A percentile compares a stretch with the other conserved stretches of the same genome.
These are phyloP conservation scores for Micropterix aruncella DNA, from an alignment of 2,888 invertebrate species.

Conservation along the genomic window DNA sequence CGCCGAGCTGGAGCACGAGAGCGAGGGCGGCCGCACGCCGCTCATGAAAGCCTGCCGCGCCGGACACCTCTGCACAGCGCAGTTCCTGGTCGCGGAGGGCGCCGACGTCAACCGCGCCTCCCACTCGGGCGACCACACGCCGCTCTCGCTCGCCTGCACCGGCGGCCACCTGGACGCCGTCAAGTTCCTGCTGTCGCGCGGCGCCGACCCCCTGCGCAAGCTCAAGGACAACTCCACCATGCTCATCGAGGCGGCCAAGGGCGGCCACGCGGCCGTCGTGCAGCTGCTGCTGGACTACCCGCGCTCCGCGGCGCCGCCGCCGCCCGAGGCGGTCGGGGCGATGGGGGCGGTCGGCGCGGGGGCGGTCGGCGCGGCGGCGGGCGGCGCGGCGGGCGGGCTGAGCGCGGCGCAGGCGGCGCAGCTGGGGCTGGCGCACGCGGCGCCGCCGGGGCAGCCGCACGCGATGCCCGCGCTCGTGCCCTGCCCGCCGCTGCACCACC, in stretches of 20 bases:
- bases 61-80: constrained; percentile 91
- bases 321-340: constrained; percentile 24
- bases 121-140: constrained; percentile 79
- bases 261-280: constrained; percentile 92
- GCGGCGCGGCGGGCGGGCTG: constrained; percentile 18
- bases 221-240: constrained; percentile 97
- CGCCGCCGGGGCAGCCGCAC: constrained; percentile 23
- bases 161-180: constrained; percentile 92
- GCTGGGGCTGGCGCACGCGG: constrained; percentile 27
- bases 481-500: constrained; percentile 15
- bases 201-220: constrained; percentile 92
- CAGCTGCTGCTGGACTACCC: constrained; percentile 91
- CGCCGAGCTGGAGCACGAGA: constrained; percentile 89
- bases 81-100: constrained; percentile 82
- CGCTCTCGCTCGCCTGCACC: constrained; percentile 89
- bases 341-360: constrained; percentile 7
- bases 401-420: constrained; percentile 33
- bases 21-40: constrained; percentile 93
- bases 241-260: constrained; percentile 96
- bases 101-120: constrained; percentile 61
- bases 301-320: constrained; percentile 65
- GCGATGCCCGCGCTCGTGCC: constrained; percentile 22
- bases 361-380: constrained; percentile 8
- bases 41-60: constrained; percentile 97
- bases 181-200: constrained; percentile 77